Evolutionary conservation across 2,888 invertebrate species (phyloP).

Genomic region (Orchestes rusci): DNA sequence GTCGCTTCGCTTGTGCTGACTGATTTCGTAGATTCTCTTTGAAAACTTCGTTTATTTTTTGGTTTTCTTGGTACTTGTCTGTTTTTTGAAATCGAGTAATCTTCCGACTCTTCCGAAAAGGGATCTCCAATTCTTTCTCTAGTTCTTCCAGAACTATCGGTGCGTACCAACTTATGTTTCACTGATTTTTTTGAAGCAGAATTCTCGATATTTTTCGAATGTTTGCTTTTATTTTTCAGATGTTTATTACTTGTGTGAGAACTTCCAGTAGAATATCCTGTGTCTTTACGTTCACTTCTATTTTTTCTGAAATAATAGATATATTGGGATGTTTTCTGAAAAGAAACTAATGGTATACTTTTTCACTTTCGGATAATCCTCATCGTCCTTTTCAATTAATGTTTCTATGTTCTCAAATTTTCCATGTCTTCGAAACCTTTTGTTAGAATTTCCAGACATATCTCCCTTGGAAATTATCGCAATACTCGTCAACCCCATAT

Average conservation of each 20-base stretch:
- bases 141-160: conserved; percentile 32
- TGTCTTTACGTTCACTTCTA: conserved; percentile 50
- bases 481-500: conserved; percentile 45
- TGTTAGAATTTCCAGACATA: conserved; percentile 30
- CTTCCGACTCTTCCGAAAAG: conserved; percentile 36
- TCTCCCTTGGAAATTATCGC: conserved; percentile 48
- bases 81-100: too few relatives aligned
- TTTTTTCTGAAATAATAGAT: conserved; percentile 37
- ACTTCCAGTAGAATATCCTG: conserved; percentile 63
- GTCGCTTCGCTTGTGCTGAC: conserved; percentile 33
- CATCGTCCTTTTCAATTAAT: conserved; percentile 28
- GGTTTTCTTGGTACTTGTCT: too few relatives aligned
- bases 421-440: conserved; percentile 13
- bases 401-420: conserved; percentile 24
- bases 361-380: too few relatives aligned
- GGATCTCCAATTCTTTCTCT: conserved; percentile 30
- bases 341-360: too few relatives aligned
- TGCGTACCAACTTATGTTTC: conserved; percentile 34
- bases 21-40: conserved; percentile 31
- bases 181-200: conserved; percentile 10
- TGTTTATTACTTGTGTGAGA: conserved; percentile 47
- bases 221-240: conserved; percentile 16
- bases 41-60: conserved; percentile 27
- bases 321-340: not conserved
- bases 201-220: conserved; percentile 21